Evolutionary conservation across 2,113 vertebrate species (phyloP), one percentile per base, ranked within the genome.

Genomic region (Brienomyrus longianalis): DNA sequence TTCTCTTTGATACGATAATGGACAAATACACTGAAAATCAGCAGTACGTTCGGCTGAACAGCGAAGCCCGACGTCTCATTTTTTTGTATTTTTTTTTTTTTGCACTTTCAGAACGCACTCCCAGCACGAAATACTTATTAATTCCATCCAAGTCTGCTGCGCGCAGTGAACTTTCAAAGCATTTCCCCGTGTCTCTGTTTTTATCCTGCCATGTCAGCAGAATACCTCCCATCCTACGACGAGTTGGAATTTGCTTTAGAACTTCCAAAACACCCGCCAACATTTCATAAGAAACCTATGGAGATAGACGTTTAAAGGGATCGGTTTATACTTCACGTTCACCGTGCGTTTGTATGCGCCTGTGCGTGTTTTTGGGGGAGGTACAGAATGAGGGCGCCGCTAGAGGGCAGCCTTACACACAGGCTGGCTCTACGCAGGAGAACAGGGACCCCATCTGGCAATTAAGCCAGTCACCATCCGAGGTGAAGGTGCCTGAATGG

Each of bases 211-310:
- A 56, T 45, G 56, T 88, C 50, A 88, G 87, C 87, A 88, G 56
- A 88, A 51, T 39, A 45, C 23, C 27, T 19, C 59, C 6, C 10
- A n/a, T 19, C 52, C 52, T 88, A 59, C 15, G 52, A 88, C 45
- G 17, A 21, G 56, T 31, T 70, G 4, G n/a, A 70, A 27, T 27
- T 88, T 11, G 17, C 56, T 62, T 88, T 88, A 45, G 62, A 88
- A 45, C 8, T 88, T 43, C 54, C 54, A 88, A 88, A 52, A 23
- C 39, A 3, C 35, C 52, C 15, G 43, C 87, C 19, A 62, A 62
- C 56, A 66, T 51, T 88, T 66, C 39, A 88, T 62, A 88, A 62
- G 87, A 62, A 88, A 88, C 21, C 15, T 88, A 43, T 45, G 54
- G 21, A 47, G 17, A 88, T 45, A 45, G 10, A 66, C 31, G 35